These are phyloP conservation scores for Penaeus indicus DNA, from an alignment of 1,140 invertebrate genomes.

Conservation along the genomic window DNA sequence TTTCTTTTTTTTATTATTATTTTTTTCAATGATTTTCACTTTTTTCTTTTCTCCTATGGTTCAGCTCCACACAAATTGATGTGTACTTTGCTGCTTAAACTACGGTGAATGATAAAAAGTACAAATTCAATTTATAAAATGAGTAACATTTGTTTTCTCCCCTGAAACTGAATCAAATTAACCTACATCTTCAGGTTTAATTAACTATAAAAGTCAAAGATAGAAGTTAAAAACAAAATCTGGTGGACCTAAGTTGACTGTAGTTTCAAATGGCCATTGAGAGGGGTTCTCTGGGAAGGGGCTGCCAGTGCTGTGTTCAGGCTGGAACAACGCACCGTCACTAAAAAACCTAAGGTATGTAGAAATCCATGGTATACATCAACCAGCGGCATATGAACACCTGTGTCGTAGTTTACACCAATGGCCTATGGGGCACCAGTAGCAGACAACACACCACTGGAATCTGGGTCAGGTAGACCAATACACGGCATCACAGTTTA, in stretches of 20 bases:
- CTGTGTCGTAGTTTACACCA: neutral
- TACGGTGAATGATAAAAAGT: too few relatives aligned
- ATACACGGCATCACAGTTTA: constrained; percentile 31
- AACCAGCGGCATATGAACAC: constrained; percentile 46
- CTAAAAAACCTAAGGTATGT: constrained; percentile 50
- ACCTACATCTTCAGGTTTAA: constrained; percentile 16
- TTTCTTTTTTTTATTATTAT: neutral
- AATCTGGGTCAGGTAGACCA: constrained; percentile 7
- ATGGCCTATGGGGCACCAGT: constrained; percentile 49
- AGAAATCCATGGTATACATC: constrained; percentile 50
- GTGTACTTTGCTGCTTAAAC: too few relatives aligned
- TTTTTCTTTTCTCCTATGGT: neutral
- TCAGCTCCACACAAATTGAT: too few relatives aligned
- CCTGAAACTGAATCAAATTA: constrained; percentile 7
- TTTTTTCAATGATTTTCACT: neutral
- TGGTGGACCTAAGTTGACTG: neutral
- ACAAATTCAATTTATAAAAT: neutral
- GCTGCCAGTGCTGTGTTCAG: constrained; percentile 56
- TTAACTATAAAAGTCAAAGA: constrained; percentile 22
- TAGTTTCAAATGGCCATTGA: constrained; percentile 53
- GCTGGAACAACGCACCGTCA: constrained; percentile 54
- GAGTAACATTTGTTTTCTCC: constrained; percentile 24
- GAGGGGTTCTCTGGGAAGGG: constrained; percentile 58
- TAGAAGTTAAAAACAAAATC: neutral
- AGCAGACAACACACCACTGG: constrained; percentile 35